Percentiles rank a stretch among this genome's conserved stretches.
These are phyloP conservation scores for Agrotis exclamationis DNA, from an alignment of 2,888 invertebrate genomes.

Conservation along the genomic window DNA sequence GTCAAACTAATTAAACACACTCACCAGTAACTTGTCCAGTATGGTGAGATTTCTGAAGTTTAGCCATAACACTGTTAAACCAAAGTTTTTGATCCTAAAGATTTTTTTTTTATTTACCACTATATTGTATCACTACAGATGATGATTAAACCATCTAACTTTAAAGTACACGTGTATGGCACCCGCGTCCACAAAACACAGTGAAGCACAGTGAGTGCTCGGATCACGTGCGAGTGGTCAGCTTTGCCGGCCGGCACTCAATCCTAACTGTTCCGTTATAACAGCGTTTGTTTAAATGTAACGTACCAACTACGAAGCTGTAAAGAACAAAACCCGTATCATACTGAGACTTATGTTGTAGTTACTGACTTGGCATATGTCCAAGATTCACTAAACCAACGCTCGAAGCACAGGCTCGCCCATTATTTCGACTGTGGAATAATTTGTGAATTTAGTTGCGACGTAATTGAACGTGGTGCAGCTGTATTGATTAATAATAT, in stretches of 20 bases:
- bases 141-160: slow-evolving; percentile 10
- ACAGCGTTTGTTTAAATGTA: slow-evolving; percentile 39
- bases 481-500: slow-evolving; percentile 26
- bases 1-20: background rate
- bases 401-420: slow-evolving; percentile 41
- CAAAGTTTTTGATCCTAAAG: background rate
- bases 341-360: slow-evolving; percentile 65
- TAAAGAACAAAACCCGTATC: slow-evolving; percentile 54
- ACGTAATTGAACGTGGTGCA: slow-evolving; percentile 18
- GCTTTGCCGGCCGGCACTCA: slow-evolving; percentile 8
- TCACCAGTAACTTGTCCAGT: slow-evolving; percentile 7
- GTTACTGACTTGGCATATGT: slow-evolving; percentile 72
- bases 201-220: slow-evolving; percentile 10
- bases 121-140: slow-evolving; percentile 23
- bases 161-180: slow-evolving; percentile 1
- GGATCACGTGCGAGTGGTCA: slow-evolving; percentile 29
- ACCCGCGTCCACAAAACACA: slow-evolving; percentile 21
- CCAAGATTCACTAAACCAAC: slow-evolving; percentile 66
- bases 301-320: slow-evolving; percentile 33
- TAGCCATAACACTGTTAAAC: slow-evolving; percentile 4
- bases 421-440: slow-evolving; percentile 27
- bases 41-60: background rate
- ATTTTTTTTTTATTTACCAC: slow-evolving; percentile 6
- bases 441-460: slow-evolving; percentile 37
- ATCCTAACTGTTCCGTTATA: slow-evolving; percentile 43